A percentile compares a stretch with the other conserved stretches of the same genome.
phyloP scores from a whole-genome alignment of 2,888 invertebrate species.

The Sphaerophoria taeniata region DNA sequence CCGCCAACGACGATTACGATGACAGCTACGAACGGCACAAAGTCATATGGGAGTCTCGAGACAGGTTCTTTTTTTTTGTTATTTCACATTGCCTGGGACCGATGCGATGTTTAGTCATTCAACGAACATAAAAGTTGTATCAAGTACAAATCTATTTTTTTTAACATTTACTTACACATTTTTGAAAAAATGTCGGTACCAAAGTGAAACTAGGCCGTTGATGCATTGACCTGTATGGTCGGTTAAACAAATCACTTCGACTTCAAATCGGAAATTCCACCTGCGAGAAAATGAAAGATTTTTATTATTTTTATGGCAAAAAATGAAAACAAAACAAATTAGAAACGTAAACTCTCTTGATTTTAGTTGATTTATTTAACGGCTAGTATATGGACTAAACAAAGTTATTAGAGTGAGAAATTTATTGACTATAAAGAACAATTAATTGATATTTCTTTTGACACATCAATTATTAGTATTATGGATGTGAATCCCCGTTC shows the following conservation, averaged over 20 bases:
- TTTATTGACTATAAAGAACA: background rate
- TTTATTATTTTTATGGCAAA: slow-evolving; percentile 16
- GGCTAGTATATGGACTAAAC: background rate
- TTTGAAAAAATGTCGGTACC: slow-evolving; percentile 9
- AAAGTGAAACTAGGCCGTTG: slow-evolving; percentile 53
- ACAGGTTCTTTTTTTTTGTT: slow-evolving; percentile 11
- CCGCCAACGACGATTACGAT: slow-evolving; percentile 14
- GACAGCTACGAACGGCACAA: background rate
- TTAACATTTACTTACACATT: too few relatives aligned
- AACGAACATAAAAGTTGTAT: slow-evolving; percentile 2
- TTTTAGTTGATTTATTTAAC: slow-evolving; percentile 7
- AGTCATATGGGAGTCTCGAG: slow-evolving; percentile 4
- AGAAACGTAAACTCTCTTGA: background rate
- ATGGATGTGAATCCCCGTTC: too few relatives aligned
- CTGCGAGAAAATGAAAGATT: slow-evolving; percentile 13
- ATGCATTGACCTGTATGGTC: slow-evolving; percentile 55
- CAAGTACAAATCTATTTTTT: background rate
- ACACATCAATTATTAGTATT: slow-evolving; percentile 14
- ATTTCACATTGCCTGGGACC: too few relatives aligned
- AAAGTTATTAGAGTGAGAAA: slow-evolving; percentile 7
- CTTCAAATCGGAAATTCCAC: slow-evolving; percentile 64
- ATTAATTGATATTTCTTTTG: background rate
- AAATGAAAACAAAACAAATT: background rate
- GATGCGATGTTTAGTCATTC: slow-evolving; percentile 15
- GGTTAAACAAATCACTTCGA: slow-evolving; percentile 15